phyloP scores from a whole-genome alignment of 2,113 vertebrate genomes.

The Tor tambroides region DNA sequence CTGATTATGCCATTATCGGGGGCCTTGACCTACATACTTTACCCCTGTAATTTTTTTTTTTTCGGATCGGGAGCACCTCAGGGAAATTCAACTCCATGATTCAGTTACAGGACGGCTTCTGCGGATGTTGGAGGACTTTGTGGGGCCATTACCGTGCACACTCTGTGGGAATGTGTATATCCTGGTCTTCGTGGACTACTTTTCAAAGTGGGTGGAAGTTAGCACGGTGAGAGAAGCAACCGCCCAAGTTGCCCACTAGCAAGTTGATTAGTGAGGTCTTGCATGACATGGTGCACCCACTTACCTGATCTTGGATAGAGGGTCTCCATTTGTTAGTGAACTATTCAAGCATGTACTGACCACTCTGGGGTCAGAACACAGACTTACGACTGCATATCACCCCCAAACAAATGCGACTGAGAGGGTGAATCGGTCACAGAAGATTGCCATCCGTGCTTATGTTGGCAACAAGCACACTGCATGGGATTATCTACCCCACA shows the following conservation, averaged over 20 bases:
- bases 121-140: neutral
- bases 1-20: slow-evolving; percentile 21
- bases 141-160: neutral
- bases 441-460: neutral
- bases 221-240: neutral
- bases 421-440: neutral
- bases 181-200: neutral
- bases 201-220: neutral
- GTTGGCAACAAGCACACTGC: neutral
- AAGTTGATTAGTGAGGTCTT: neutral
- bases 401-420: neutral
- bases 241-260: neutral
- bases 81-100: slow-evolving; percentile 25
- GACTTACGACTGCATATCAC: neutral
- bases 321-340: neutral
- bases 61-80: neutral
- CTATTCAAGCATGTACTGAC: neutral
- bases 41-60: neutral
- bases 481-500: neutral
- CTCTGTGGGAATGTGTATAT: neutral
- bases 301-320: neutral
- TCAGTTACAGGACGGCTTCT: neutral
- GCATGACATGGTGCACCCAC: neutral
- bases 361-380: neutral
- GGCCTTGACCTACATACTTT: neutral